Conservation (phyloP, 1,140 invertebrate species). For the Stenopsyche tienmushanensis region DNA sequence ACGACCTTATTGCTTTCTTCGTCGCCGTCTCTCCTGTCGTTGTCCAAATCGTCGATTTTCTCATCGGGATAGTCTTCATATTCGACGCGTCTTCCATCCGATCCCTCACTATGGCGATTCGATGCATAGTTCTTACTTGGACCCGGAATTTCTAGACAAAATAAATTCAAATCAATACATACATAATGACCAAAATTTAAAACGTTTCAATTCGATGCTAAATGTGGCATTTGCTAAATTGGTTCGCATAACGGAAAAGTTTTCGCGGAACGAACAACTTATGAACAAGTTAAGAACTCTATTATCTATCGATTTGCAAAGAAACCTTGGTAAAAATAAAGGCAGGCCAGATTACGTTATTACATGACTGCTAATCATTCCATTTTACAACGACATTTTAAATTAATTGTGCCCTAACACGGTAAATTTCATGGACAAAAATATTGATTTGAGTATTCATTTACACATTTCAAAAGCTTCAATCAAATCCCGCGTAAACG, state of each 20-base stretch:
- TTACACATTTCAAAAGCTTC: too few relatives aligned
- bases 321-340: neutral
- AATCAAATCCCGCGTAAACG: too few relatives aligned
- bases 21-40: slow-evolving; percentile 8
- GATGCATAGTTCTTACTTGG: slow-evolving; percentile 17
- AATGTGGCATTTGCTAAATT: too few relatives aligned
- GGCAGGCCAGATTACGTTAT: neutral
- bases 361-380: too few relatives aligned
- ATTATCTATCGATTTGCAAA: neutral
- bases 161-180: neutral
- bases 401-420: too few relatives aligned
- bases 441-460: too few relatives aligned
- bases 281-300: neutral
- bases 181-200: neutral
- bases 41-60: slow-evolving; percentile 16
- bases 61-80: slow-evolving; percentile 35
- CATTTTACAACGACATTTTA: too few relatives aligned
- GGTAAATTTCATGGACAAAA: too few relatives aligned
- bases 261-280: neutral
- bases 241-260: neutral
- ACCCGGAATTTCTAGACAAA: slow-evolving; percentile 35
- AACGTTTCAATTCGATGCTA: too few relatives aligned
- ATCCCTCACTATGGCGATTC: slow-evolving; percentile 7
- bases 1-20: slow-evolving; percentile 27
- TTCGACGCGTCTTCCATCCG: slow-evolving; percentile 12